These are phyloP conservation scores for Chrosomus eos DNA, from an alignment of 2,797 vertebrate genomes.

Conservation along the genomic window DNA sequence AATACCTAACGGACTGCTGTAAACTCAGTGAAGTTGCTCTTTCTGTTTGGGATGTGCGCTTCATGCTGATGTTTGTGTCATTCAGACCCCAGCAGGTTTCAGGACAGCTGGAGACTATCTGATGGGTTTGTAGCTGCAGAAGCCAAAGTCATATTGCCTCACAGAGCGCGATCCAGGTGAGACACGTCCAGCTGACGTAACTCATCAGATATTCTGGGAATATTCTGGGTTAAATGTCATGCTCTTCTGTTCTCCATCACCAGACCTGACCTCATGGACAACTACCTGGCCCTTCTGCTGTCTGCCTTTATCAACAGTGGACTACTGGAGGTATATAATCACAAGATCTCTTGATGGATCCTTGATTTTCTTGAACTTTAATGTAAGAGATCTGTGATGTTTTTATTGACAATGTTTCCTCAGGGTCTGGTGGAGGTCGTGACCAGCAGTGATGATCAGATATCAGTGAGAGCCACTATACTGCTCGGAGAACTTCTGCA, in stretches of 20 bases:
- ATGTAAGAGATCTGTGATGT: not conserved
- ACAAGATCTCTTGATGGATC: not conserved
- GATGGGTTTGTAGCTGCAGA: conserved; percentile 89
- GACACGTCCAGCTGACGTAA: not conserved
- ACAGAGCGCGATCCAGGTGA: conserved; percentile 85
- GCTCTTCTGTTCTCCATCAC: not conserved
- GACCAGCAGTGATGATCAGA: conserved; percentile 85
- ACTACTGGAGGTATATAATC: conserved; percentile 81
- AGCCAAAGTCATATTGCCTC: conserved; percentile 85
- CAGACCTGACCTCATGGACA: conserved; percentile 88
- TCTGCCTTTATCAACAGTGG: conserved; percentile 88
- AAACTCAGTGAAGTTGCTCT: not conserved
- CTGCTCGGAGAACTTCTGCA: conserved; percentile 88
- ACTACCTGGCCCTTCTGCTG: conserved; percentile 86
- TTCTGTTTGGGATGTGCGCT: not conserved
- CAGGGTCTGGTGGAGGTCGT: conserved; percentile 89
- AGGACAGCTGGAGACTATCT: conserved; percentile 86
- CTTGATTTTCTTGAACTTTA: not conserved
- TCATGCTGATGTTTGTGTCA: conserved; percentile 2
- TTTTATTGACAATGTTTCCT: conserved; percentile 16
- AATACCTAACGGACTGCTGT: not conserved
- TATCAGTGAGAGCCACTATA: conserved; percentile 86
- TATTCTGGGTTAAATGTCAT: not conserved
- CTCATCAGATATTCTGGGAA: not conserved
- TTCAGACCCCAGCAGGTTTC: conserved; percentile 84